phyloP scores from a whole-genome alignment of 2,888 invertebrate species.

The Polylopha cassiicola region DNA sequence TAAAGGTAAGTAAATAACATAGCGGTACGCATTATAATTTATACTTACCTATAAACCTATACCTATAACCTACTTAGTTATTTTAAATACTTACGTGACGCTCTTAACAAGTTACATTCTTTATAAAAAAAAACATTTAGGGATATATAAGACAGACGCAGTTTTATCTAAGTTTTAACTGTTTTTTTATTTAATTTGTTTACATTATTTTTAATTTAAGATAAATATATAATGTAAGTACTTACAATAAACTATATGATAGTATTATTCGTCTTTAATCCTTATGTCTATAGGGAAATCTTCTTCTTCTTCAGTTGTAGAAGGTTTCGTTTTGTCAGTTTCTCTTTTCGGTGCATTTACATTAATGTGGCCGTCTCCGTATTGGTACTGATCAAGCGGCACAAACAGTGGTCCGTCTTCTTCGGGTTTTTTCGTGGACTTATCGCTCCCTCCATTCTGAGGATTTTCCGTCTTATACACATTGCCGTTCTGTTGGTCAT shows the following conservation, averaged over 20 bases:
- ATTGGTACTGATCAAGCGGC: slow-evolving; percentile 49
- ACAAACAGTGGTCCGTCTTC: slow-evolving; percentile 49
- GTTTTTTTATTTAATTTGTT: too few relatives aligned
- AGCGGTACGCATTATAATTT: too few relatives aligned
- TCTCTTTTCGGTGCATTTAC: slow-evolving; percentile 57
- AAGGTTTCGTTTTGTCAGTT: slow-evolving; percentile 37
- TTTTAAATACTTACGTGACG: too few relatives aligned
- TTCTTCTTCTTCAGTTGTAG: slow-evolving; percentile 40
- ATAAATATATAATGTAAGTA: not conserved
- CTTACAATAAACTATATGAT: slow-evolving; percentile 1
- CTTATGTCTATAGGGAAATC: slow-evolving; percentile 54
- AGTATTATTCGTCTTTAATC: slow-evolving; percentile 38
- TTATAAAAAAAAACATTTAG: too few relatives aligned
- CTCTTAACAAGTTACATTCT: too few relatives aligned
- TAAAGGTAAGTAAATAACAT: too few relatives aligned
- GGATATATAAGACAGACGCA: too few relatives aligned
- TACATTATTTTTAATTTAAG: too few relatives aligned
- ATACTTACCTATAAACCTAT: too few relatives aligned
- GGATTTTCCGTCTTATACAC: slow-evolving; percentile 10
- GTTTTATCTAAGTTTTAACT: too few relatives aligned
- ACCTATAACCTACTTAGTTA: too few relatives aligned
- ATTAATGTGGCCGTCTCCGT: slow-evolving; percentile 46
- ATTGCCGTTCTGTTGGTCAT: slow-evolving; percentile 18
- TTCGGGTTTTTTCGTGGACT: slow-evolving; percentile 41
- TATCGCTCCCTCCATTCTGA: slow-evolving; percentile 22